Conservation (phyloP, 2,113 vertebrate genomes). For the Pyxicephalus adspersus region DNA sequence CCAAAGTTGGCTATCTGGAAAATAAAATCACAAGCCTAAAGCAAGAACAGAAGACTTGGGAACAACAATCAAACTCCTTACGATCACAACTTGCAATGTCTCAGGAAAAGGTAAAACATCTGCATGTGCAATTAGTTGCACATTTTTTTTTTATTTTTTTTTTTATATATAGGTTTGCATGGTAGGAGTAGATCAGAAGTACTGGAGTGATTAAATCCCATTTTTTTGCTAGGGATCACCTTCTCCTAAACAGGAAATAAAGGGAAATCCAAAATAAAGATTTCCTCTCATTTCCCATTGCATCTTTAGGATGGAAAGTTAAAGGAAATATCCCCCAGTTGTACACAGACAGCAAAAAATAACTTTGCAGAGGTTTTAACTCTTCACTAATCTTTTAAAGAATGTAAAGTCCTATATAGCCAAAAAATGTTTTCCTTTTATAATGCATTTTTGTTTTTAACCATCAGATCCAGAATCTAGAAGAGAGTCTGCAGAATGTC, state of each 20-base stretch:
- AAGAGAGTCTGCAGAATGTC: constrained; percentile 76
- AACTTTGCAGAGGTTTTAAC: background rate
- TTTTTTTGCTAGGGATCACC: too few species aligned
- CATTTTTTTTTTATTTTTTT: too few species aligned
- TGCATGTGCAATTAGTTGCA: too few species aligned
- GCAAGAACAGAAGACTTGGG: constrained; percentile 75
- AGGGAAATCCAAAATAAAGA: background rate
- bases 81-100: constrained; percentile 73
- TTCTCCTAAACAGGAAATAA: too few species aligned
- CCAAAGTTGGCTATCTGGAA: constrained; percentile 75
- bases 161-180: too few species aligned
- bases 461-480: constrained; percentile 76
- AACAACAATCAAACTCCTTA: constrained; percentile 74
- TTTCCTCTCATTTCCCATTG: background rate
- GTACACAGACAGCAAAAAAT: background rate
- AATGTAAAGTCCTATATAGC: too few species aligned
- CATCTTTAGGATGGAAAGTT: background rate
- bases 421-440: background rate
- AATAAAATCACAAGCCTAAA: constrained; percentile 70
- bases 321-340: background rate
- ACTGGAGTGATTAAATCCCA: too few species aligned
- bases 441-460: background rate
- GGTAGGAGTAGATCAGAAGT: too few species aligned
- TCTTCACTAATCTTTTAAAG: too few species aligned
- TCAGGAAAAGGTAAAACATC: constrained; percentile 76